These are phyloP conservation scores for Mesoligia furuncula DNA, from an alignment of 2,888 invertebrate species.

Conservation along the genomic window DNA sequence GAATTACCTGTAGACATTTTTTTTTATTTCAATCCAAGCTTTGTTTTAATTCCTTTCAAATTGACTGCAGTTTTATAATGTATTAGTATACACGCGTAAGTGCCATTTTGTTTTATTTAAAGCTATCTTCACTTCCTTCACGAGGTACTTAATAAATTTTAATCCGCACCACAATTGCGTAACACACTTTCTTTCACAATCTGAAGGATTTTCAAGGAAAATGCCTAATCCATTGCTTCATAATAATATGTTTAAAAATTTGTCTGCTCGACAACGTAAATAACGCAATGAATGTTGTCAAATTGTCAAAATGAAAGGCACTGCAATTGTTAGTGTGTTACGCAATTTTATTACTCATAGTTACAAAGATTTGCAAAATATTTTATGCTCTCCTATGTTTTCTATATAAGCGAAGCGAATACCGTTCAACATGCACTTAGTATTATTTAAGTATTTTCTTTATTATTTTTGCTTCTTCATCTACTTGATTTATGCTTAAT, in stretches of 20 bases:
- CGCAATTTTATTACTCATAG: not conserved
- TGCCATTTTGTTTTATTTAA: slow-evolving; percentile 18
- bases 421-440: not conserved
- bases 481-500: not conserved
- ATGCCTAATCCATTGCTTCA: not conserved
- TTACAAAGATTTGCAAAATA: not conserved
- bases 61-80: slow-evolving; percentile 55
- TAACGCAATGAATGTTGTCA: no score
- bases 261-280: no score
- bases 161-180: no score
- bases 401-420: slow-evolving; percentile 1
- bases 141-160: not conserved
- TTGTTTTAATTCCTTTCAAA: slow-evolving; percentile 54
- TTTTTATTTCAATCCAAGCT: slow-evolving; percentile 43
- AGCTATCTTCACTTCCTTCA: slow-evolving; percentile 30
- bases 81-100: not conserved
- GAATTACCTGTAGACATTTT: slow-evolving; percentile 70
- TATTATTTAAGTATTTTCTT: not conserved
- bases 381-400: not conserved
- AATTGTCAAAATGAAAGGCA: no score
- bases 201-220: not conserved
- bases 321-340: not conserved
- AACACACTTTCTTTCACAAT: not conserved
- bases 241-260: not conserved
- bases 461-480: not conserved